phyloP scores from a whole-genome alignment of 64 coral and sea anemone genomes.

The Catalaphyllia jardinei region DNA sequence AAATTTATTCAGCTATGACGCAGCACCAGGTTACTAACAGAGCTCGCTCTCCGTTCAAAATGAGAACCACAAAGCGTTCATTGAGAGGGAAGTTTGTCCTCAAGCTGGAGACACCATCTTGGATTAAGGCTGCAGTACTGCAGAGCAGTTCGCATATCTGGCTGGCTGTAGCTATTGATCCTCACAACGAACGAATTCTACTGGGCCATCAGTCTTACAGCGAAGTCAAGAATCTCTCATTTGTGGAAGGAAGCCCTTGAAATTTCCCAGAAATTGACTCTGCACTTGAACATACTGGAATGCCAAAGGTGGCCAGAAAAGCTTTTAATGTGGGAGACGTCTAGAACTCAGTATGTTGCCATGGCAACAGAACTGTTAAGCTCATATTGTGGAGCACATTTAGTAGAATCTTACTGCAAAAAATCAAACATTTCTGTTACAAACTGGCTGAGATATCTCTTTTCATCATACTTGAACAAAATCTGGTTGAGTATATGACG shows the following conservation, averaged over 20 bases:
- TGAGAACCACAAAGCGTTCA: background rate
- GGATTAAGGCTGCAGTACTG: slow-evolving; percentile 35
- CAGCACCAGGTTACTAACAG: background rate
- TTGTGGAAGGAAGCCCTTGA: slow-evolving; percentile 12
- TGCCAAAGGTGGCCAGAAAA: too few species aligned
- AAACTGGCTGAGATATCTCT: too few species aligned
- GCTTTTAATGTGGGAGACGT: too few species aligned
- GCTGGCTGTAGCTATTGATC: slow-evolving; percentile 17
- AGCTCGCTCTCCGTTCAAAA: background rate
- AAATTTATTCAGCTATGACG: background rate
- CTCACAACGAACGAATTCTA: slow-evolving; percentile 5
- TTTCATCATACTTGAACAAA: too few species aligned
- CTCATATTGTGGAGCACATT: too few species aligned
- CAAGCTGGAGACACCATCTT: background rate
- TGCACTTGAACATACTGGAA: too few species aligned
- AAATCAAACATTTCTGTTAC: too few species aligned
- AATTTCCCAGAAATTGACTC: background rate
- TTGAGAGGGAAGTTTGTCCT: background rate
- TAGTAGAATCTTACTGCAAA: too few species aligned
- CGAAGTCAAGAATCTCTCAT: background rate
- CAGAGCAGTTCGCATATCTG: background rate
- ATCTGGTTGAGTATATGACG: too few species aligned
- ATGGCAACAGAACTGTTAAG: too few species aligned
- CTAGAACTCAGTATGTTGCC: too few species aligned
- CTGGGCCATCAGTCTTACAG: background rate